phyloP scores from a whole-genome alignment of 2,113 vertebrate species.

The Tricholaema leucomelas region DNA sequence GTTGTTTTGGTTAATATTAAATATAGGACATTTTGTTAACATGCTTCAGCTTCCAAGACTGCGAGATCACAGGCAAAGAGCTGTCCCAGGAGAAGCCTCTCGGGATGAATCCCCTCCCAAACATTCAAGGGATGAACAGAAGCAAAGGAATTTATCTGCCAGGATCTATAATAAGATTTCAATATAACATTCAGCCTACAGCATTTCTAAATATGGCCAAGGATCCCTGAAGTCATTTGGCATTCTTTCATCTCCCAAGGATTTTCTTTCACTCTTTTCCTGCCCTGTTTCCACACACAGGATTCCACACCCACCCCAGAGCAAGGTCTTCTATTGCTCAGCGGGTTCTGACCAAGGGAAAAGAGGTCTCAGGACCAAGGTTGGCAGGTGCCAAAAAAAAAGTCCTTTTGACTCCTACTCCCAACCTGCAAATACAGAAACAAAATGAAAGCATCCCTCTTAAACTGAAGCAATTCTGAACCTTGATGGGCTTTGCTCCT shows the following conservation, averaged over 20 bases:
- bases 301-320: background rate
- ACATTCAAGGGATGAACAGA: slow-evolving; percentile 44
- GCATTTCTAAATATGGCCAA: slow-evolving; percentile 68
- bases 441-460: fast-evolving
- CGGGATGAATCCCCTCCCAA: slow-evolving; percentile 53
- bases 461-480: background rate
- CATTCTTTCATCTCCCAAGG: slow-evolving; percentile 62
- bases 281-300: slow-evolving; percentile 39
- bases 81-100: slow-evolving; percentile 49
- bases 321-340: background rate
- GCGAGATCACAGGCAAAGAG: slow-evolving; percentile 46
- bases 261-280: slow-evolving; percentile 49
- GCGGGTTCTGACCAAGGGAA: background rate
- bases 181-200: slow-evolving; percentile 65
- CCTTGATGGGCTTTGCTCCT: background rate
- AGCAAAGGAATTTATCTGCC: slow-evolving; percentile 58
- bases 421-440: background rate
- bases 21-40: slow-evolving; percentile 43
- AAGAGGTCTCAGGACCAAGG: background rate
- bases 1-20: slow-evolving; percentile 45
- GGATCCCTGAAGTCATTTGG: slow-evolving; percentile 58
- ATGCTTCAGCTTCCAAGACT: slow-evolving; percentile 57
- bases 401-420: background rate
- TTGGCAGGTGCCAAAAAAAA: background rate
- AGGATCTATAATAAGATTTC: slow-evolving; percentile 64